Evolutionary conservation across 2,797 vertebrate genomes (phyloP).

Genomic region (Notoglanidium macrostoma): DNA sequence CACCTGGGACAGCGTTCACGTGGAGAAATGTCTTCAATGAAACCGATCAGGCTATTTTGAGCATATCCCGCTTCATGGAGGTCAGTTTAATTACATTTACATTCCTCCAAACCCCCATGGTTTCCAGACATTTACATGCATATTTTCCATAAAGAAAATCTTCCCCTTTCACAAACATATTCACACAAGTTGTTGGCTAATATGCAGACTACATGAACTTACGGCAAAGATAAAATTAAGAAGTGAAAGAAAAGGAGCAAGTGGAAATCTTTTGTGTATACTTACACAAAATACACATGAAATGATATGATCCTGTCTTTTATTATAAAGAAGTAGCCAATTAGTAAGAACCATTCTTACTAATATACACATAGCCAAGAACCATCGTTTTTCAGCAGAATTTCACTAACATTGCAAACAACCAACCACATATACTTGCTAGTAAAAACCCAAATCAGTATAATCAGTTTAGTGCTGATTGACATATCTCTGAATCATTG

Average conservation of each 20-base stretch:
- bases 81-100: conserved; percentile 63
- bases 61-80: conserved; percentile 83
- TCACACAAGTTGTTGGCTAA: background rate
- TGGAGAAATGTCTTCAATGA: conserved; percentile 86
- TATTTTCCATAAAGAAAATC: background rate
- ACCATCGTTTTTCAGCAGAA: background rate
- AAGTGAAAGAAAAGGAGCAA: conserved; percentile 44
- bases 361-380: background rate
- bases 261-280: conserved; percentile 22
- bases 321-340: background rate
- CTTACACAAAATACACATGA: too few species aligned
- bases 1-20: conserved; percentile 69
- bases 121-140: background rate
- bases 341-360: too few species aligned
- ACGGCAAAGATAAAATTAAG: conserved; percentile 17
- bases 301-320: background rate
- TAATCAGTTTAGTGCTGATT: background rate
- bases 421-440: background rate
- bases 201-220: conserved; percentile 9
- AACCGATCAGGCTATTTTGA: conserved; percentile 75
- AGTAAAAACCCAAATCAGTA: background rate
- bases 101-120: background rate
- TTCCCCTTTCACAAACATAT: background rate
- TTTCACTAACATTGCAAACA: background rate
- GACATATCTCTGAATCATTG: background rate